These are phyloP conservation scores for Schizaphis graminum DNA, from an alignment of 2,888 invertebrate species.

Conservation along the genomic window DNA sequence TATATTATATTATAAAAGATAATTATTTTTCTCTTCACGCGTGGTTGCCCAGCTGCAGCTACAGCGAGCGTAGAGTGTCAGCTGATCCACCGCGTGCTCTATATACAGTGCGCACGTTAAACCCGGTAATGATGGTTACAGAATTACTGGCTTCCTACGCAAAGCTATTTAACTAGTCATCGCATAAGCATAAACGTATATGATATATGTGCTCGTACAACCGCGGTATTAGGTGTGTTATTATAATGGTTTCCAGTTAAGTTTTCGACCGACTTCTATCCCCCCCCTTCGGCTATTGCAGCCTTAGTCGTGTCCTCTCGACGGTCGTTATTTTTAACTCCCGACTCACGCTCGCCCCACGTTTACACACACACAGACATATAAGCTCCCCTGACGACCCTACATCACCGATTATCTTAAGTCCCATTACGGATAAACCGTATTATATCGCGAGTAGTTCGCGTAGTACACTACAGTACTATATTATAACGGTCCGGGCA, in stretches of 20 bases:
- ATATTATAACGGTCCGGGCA: conserved; percentile 1
- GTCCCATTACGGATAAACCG: conserved; percentile 35
- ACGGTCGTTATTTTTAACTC: conserved; percentile 26
- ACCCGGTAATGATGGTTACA: not conserved
- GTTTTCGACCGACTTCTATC: conserved; percentile 20
- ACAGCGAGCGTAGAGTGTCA: not conserved
- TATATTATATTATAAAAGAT: not conserved
- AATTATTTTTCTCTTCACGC: not conserved
- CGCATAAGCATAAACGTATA: not conserved
- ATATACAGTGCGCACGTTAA: not conserved
- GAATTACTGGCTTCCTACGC: not conserved
- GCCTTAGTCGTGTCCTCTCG: not conserved
- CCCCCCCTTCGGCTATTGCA: conserved; percentile 40
- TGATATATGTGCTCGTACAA: not conserved
- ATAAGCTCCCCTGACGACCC: too few relatives aligned
- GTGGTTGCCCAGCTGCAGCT: not conserved
- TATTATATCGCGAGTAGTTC: not conserved
- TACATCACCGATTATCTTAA: conserved; percentile 8
- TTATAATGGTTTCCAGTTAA: conserved; percentile 23
- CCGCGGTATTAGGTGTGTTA: not conserved
- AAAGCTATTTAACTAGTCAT: not conserved
- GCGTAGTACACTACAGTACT: not conserved
- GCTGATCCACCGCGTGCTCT: not conserved
- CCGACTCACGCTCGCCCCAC: not conserved
- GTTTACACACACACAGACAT: not conserved